These are phyloP conservation scores for Heliconius sara DNA, from an alignment of 2,888 invertebrate genomes.

Conservation along the genomic window DNA sequence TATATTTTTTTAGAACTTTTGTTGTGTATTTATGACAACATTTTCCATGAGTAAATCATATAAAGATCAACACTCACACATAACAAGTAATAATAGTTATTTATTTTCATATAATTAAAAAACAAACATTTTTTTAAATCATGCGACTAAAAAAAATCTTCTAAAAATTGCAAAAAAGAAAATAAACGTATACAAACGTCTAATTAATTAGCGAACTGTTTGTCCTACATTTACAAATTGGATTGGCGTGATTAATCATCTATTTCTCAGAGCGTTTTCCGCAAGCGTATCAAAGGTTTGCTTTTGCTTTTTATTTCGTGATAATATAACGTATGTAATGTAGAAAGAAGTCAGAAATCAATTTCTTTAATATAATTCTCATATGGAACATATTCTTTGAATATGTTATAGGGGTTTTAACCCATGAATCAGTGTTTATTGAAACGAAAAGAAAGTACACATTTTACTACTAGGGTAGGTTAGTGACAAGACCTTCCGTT, in stretches of 20 bases:
- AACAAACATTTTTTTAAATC: not conserved
- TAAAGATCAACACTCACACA: too few species aligned
- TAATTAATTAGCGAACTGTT: constrained; percentile 25
- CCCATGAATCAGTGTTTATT: not conserved
- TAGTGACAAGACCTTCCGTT: too few species aligned
- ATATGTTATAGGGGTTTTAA: not conserved
- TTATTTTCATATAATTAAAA: not conserved
- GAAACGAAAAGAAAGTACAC: not conserved
- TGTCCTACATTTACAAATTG: constrained; percentile 11
- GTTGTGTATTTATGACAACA: too few species aligned
- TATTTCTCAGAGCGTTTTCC: constrained; percentile 26
- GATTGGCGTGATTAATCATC: constrained; percentile 29
- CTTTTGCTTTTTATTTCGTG: constrained; percentile 19
- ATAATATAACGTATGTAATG: too few species aligned
- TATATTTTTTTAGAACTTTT: too few species aligned
- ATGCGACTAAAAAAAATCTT: not conserved
- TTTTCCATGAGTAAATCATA: too few species aligned
- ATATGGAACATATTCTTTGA: too few species aligned
- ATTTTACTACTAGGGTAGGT: too few species aligned
- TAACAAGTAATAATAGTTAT: too few species aligned
- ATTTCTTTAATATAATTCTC: too few species aligned
- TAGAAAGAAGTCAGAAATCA: too few species aligned
- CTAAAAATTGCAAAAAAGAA: not conserved
- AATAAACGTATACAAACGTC: not conserved
- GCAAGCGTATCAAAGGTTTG: constrained; percentile 11